phyloP scores from a whole-genome alignment of 2,888 invertebrate species.

The Meloe dianella region DNA sequence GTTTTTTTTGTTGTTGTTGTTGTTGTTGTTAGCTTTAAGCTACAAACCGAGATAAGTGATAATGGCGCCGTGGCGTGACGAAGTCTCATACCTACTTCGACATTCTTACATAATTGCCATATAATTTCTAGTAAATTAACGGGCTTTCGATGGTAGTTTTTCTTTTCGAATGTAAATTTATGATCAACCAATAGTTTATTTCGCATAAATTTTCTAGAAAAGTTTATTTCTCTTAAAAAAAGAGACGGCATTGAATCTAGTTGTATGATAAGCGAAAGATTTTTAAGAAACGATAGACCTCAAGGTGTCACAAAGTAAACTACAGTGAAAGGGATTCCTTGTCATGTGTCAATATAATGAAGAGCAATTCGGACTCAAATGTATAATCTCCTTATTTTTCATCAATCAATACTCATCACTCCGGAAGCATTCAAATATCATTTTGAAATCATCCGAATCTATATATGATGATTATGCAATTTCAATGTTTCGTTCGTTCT shows the following conservation, averaged over 20 bases:
- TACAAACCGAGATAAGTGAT: constrained; percentile 43
- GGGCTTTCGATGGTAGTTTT: constrained; percentile 35
- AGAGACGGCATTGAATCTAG: constrained; percentile 28
- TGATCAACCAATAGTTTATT: constrained; percentile 23
- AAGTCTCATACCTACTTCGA: constrained; percentile 31
- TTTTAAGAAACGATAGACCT: constrained; percentile 35
- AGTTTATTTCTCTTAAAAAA: not conserved
- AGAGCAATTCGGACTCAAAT: constrained; percentile 43
- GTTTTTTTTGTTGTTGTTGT: too few relatives aligned
- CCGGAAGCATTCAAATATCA: constrained; percentile 29
- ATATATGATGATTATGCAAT: not conserved
- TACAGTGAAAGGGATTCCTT: constrained; percentile 56
- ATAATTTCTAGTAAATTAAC: constrained; percentile 39
- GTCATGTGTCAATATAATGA: constrained; percentile 50
- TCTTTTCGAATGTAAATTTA: constrained; percentile 42
- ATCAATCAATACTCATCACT: constrained; percentile 41
- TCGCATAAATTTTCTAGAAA: constrained; percentile 8
- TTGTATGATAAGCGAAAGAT: constrained; percentile 32
- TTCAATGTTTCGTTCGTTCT: not conserved
- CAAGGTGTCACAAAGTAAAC: constrained; percentile 52
- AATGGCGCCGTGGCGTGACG: constrained; percentile 44
- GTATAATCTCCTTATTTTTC: constrained; percentile 45
- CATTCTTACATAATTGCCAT: constrained; percentile 36
- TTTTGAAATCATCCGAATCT: not conserved
- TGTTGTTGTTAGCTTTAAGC: constrained; percentile 34